Percentiles rank a stretch among this genome's conserved stretches.
Evolutionary conservation across 2,888 invertebrate genomes (phyloP).

Genomic region (Lacanobia oleracea): DNA sequence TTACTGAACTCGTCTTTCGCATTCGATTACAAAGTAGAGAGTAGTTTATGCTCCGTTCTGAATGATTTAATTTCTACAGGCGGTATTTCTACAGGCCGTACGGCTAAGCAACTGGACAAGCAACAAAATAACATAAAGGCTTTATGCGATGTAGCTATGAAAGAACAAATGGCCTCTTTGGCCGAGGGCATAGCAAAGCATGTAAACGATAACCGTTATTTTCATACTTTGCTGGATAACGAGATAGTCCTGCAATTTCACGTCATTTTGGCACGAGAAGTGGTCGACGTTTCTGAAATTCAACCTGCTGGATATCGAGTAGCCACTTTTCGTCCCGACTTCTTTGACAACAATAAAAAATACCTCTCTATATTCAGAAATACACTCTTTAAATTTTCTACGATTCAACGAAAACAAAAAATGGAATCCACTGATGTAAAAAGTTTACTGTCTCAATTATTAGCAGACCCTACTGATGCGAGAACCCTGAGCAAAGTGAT

Average conservation of each 20-base stretch:
- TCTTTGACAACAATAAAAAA: slow-evolving; percentile 27
- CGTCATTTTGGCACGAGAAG: slow-evolving; percentile 33
- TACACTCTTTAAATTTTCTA: background rate
- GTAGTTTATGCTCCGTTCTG: background rate
- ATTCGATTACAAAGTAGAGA: background rate
- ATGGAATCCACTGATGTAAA: background rate
- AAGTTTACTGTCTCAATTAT: background rate
- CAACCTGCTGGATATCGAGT: slow-evolving; percentile 18
- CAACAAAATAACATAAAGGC: slow-evolving; percentile 23
- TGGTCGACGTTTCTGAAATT: slow-evolving; percentile 32
- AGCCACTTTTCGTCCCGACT: slow-evolving; percentile 29
- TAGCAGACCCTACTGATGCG: background rate
- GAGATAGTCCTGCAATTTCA: slow-evolving; percentile 40
- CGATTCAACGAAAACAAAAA: too few relatives aligned
- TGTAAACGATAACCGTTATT: background rate
- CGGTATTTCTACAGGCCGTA: too few relatives aligned
- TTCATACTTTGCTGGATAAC: slow-evolving; percentile 30
- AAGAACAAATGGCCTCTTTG: slow-evolving; percentile 32
- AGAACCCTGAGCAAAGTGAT: background rate
- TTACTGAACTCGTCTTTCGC: too few relatives aligned
- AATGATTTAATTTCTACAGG: slow-evolving; percentile 20
- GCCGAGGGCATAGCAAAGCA: slow-evolving; percentile 19
- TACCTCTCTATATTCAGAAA: slow-evolving; percentile 1
- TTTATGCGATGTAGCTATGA: slow-evolving; percentile 19
- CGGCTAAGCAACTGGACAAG: slow-evolving; percentile 3